Percentiles rank a stretch among this genome's conserved stretches.
Conservation (phyloP, 2,797 vertebrate species). For the Chelonia mydas region DNA sequence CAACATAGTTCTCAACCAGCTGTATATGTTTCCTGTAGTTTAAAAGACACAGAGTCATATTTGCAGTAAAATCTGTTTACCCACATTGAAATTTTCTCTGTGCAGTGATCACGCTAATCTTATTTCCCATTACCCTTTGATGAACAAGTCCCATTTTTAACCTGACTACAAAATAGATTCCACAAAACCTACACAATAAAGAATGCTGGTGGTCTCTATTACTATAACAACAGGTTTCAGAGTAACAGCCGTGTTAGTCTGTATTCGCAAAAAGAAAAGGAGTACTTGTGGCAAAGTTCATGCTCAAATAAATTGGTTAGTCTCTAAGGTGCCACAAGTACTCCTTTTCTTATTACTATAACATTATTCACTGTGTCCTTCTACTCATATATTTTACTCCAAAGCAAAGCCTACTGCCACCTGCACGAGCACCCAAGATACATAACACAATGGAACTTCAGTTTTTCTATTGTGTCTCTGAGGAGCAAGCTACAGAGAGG, state of each 20-base stretch:
- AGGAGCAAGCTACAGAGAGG: no score
- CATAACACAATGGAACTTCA: no score
- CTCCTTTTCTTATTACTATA: no score
- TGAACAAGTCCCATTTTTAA: background rate
- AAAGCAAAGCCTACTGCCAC: no score
- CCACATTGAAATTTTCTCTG: background rate
- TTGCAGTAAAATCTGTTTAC: background rate
- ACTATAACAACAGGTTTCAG: no score
- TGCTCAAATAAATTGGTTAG: no score
- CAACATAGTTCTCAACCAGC: background rate
- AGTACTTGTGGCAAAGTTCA: no score
- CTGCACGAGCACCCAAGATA: no score
- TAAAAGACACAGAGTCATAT: background rate
- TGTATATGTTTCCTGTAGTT: background rate
- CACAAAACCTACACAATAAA: background rate
- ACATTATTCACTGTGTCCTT: background rate
- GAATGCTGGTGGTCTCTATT: background rate
- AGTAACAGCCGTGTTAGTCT: no score
- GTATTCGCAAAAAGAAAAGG: no score
- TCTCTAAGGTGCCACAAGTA: no score
- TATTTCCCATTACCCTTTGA: background rate
- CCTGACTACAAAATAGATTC: background rate
- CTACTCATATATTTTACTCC: background rate
- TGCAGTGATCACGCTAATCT: background rate
- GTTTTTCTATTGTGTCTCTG: no score